These are phyloP conservation scores for Monochamus alternatus DNA, from an alignment of 2,888 invertebrate species.

Conservation along the genomic window DNA sequence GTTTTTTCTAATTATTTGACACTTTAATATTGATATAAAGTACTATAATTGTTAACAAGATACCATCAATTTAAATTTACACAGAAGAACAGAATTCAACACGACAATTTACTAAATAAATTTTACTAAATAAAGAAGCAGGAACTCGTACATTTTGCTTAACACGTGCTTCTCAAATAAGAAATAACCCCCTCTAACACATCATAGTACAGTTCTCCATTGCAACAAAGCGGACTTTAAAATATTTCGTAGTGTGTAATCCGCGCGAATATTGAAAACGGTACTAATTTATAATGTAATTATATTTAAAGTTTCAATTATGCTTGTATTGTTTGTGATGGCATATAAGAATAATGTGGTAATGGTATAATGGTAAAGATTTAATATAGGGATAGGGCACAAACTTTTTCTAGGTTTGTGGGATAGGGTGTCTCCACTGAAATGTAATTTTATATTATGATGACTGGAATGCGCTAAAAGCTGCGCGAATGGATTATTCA, in stretches of 20 bases:
- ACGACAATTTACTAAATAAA: conserved; percentile 9
- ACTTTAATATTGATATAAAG: conserved; percentile 10
- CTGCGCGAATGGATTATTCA: too few relatives aligned
- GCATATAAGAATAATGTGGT: too few relatives aligned
- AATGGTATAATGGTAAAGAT: too few relatives aligned
- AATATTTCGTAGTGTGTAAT: neutral
- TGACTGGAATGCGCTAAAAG: too few relatives aligned
- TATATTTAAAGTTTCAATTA: too few relatives aligned
- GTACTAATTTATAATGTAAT: too few relatives aligned
- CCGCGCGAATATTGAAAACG: too few relatives aligned
- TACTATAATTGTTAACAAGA: conserved; percentile 13
- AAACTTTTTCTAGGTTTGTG: too few relatives aligned
- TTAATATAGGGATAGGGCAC: too few relatives aligned
- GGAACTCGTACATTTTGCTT: conserved; percentile 54
- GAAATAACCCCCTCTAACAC: conserved; percentile 56
- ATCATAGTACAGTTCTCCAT: conserved; percentile 15
- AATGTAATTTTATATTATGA: too few relatives aligned
- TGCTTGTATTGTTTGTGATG: too few relatives aligned
- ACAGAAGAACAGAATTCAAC: neutral
- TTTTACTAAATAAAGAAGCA: neutral
- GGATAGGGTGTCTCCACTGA: too few relatives aligned
- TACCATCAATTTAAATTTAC: conserved; percentile 8
- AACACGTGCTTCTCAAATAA: conserved; percentile 60
- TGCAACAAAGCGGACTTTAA: conserved; percentile 14
- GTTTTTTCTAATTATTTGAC: conserved; percentile 20